Conservation (phyloP, 2,888 invertebrate genomes). For the Laspeyria flexula region DNA sequence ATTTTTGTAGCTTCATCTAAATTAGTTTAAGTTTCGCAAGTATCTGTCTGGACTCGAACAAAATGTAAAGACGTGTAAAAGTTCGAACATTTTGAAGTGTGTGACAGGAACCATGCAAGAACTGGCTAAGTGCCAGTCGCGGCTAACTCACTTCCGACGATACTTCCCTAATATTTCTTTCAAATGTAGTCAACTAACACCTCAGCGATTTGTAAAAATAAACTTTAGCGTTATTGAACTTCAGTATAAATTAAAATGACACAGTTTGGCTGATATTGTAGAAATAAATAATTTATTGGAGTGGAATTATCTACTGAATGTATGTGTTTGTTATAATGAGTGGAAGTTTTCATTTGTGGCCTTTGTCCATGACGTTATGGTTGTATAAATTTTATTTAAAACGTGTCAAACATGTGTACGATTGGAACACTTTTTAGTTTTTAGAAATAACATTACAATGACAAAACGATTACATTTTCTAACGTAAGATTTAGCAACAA, state of each 20-base stretch:
- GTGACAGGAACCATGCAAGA: conserved; percentile 42
- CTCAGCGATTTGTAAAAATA: conserved; percentile 47
- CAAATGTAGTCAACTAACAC: conserved; percentile 32
- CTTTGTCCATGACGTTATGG: not conserved
- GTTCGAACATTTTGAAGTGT: conserved; percentile 30
- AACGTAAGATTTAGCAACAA: too few relatives aligned
- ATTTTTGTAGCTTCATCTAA: conserved; percentile 7
- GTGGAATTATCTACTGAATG: too few relatives aligned
- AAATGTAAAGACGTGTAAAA: conserved; percentile 23
- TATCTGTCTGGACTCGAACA: conserved; percentile 14
- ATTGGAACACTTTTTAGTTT: too few relatives aligned
- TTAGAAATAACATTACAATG: too few relatives aligned
- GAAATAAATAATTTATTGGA: not conserved
- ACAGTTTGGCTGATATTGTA: conserved; percentile 1
- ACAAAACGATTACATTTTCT: too few relatives aligned
- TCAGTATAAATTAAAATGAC: conserved; percentile 14
- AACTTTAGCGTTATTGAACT: conserved; percentile 40
- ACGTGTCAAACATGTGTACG: too few relatives aligned
- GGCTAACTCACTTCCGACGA: conserved; percentile 49
- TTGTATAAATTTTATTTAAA: too few relatives aligned
- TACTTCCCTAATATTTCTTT: conserved; percentile 58
- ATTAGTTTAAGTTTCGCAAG: conserved; percentile 20
- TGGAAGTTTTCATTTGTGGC: not conserved
- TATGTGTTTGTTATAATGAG: too few relatives aligned
- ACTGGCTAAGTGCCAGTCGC: conserved; percentile 55